These are phyloP conservation scores for Cottus gobio DNA, from an alignment of 2,113 vertebrate species.

Conservation along the genomic window DNA sequence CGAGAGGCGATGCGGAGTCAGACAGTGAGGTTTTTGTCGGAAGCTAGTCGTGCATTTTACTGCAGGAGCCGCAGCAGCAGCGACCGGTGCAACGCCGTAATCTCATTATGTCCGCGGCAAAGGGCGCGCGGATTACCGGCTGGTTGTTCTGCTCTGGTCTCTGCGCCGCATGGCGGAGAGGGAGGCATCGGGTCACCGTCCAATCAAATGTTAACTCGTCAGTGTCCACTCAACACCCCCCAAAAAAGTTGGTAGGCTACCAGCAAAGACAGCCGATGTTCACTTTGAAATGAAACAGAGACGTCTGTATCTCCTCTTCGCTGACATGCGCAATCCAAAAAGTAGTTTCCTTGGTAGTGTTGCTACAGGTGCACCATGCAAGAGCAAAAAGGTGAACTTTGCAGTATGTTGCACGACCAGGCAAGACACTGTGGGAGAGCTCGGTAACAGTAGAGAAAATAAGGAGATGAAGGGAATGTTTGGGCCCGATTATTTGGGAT, in stretches of 20 bases:
- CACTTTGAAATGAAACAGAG: neutral
- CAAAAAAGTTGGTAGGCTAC: neutral
- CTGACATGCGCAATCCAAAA: neutral
- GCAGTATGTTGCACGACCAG: neutral
- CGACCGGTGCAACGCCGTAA: slow-evolving; percentile 51
- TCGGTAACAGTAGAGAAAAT: too few relatives aligned
- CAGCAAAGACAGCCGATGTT: neutral
- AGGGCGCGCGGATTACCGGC: slow-evolving; percentile 58
- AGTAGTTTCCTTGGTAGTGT: neutral
- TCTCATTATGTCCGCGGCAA: slow-evolving; percentile 66
- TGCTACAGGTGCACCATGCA: slow-evolving; percentile 23
- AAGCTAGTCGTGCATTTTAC: slow-evolving; percentile 42
- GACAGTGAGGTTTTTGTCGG: slow-evolving; percentile 43
- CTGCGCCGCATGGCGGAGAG: slow-evolving; percentile 59
- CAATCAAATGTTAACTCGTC: slow-evolving; percentile 34
- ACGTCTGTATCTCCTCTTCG: neutral
- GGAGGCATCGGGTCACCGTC: neutral
- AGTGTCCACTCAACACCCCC: neutral
- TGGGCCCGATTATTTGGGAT: neutral
- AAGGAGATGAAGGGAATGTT: neutral
- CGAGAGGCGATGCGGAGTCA: slow-evolving; percentile 50
- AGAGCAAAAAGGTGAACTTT: neutral
- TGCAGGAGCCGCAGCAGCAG: slow-evolving; percentile 50
- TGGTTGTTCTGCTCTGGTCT: slow-evolving; percentile 19
- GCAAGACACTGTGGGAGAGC: neutral